Conservation (phyloP, 35 echinoderm and acorn worm genomes). For the Stichopus chloronotus region DNA sequence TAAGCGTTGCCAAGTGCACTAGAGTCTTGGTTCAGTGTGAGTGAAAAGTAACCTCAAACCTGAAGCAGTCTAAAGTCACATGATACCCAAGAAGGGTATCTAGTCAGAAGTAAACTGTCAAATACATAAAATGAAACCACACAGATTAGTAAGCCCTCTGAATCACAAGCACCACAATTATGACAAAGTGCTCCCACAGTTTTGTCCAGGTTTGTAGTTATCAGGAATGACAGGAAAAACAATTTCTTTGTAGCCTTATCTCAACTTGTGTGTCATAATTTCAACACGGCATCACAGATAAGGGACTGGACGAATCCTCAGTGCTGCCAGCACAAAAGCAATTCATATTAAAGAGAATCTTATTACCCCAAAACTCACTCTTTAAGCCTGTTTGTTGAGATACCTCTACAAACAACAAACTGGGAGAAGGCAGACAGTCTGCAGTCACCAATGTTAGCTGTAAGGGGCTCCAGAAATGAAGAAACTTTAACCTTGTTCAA, state of each 20-base stretch:
- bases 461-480: not conserved
- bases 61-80: too few relatives aligned
- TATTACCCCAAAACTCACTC: not conserved
- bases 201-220: too few relatives aligned
- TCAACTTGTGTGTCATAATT: not conserved
- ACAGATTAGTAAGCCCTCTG: too few relatives aligned
- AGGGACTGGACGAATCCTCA: not conserved
- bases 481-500: not conserved
- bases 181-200: too few relatives aligned
- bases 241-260: not conserved
- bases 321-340: not conserved
- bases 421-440: conserved; percentile 15
- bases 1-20: too few relatives aligned
- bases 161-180: too few relatives aligned
- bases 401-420: conserved; percentile 49
- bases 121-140: too few relatives aligned
- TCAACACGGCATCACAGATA: not conserved
- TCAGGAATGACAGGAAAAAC: too few relatives aligned
- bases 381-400: conserved; percentile 33
- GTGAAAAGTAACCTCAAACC: too few relatives aligned
- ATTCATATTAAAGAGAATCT: not conserved
- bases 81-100: too few relatives aligned
- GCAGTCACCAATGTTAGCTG: conserved; percentile 11
- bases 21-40: too few relatives aligned
- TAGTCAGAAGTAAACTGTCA: too few relatives aligned